Conservation (phyloP, 1,140 invertebrate species). For the Neuroterus valhalla region DNA sequence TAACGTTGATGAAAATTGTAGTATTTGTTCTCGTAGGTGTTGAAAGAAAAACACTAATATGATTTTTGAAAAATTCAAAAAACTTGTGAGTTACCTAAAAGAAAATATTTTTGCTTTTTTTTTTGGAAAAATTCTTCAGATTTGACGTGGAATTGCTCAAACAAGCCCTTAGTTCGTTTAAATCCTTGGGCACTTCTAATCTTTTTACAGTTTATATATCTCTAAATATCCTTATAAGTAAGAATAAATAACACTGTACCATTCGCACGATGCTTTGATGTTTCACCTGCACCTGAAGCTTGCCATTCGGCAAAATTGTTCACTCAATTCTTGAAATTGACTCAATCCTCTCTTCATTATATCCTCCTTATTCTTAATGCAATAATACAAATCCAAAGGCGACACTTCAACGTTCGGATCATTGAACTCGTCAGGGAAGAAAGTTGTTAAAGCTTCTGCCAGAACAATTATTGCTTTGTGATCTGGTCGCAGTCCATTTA, state of each 20-base stretch:
- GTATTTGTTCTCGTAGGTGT: too few relatives aligned
- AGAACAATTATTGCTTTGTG: conserved; percentile 53
- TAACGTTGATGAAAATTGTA: too few relatives aligned
- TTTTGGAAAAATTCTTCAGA: too few relatives aligned
- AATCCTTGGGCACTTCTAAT: background rate
- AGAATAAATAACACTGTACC: background rate
- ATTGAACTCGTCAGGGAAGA: conserved; percentile 47
- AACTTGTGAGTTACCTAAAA: too few relatives aligned
- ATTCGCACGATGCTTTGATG: background rate
- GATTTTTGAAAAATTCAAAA: too few relatives aligned
- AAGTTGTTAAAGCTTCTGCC: conserved; percentile 55
- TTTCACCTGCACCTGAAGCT: conserved; percentile 37
- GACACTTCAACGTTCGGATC: conserved; percentile 32
- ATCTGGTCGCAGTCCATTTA: conserved; percentile 41
- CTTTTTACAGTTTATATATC: background rate
- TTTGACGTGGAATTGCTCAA: too few relatives aligned
- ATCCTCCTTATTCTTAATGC: conserved; percentile 59
- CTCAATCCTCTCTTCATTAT: conserved; percentile 55
- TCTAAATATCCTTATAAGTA: background rate
- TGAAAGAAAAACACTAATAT: too few relatives aligned
- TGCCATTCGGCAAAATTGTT: conserved; percentile 61
- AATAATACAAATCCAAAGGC: conserved; percentile 65
- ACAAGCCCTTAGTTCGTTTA: too few relatives aligned
- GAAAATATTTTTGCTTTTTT: too few relatives aligned
- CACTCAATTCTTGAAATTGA: conserved; percentile 66